Percentiles rank a stretch among this genome's conserved stretches.
phyloP scores from a whole-genome alignment of 2,113 vertebrate species.

The Prietella phreatophila region DNA sequence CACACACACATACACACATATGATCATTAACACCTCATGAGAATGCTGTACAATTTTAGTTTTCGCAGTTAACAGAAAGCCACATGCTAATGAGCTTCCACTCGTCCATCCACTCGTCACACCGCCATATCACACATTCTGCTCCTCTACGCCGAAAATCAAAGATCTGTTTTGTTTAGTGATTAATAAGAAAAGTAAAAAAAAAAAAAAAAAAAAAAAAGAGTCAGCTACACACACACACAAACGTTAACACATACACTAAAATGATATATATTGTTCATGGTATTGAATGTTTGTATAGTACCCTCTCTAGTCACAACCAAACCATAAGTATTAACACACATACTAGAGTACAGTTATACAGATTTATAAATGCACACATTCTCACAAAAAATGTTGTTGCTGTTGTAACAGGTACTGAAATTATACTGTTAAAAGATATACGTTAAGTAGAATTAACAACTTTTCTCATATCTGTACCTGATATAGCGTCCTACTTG shows the following conservation, averaged over 20 bases:
- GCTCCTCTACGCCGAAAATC: neutral
- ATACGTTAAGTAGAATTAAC: too few relatives aligned
- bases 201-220: neutral
- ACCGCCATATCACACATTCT: neutral
- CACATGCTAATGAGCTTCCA: constrained; percentile 12
- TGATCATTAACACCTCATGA: neutral
- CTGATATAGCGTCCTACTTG: too few relatives aligned
- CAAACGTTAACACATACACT: neutral
- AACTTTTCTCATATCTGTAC: too few relatives aligned
- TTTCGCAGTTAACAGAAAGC: neutral
- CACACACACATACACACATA: neutral
- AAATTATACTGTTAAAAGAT: too few relatives aligned
- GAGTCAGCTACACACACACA: neutral
- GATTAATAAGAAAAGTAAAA: neutral
- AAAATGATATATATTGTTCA: too few relatives aligned
- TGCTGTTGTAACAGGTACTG: too few relatives aligned
- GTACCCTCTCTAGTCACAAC: neutral
- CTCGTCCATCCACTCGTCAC: neutral
- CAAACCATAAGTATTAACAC: neutral
- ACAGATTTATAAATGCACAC: neutral
- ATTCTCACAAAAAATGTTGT: neutral
- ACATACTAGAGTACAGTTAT: neutral
- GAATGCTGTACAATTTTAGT: neutral
- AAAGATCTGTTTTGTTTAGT: neutral
- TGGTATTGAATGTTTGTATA: too few relatives aligned